Evolutionary conservation across 2,113 vertebrate species (phyloP), one percentile per base, ranked within the genome.

Genomic region (Climacteris rufus): DNA sequence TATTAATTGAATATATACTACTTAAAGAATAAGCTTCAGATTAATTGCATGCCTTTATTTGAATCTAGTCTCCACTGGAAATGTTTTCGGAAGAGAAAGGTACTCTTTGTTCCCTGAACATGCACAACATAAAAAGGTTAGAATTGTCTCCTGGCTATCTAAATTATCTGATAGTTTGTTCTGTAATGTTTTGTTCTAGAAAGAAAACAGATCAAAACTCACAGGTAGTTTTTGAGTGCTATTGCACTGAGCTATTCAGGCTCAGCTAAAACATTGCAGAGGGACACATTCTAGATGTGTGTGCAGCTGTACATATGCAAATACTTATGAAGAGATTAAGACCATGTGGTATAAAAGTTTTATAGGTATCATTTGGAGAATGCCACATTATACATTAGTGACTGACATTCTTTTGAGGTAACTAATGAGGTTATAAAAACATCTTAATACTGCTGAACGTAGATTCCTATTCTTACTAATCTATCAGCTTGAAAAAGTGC

Each of bases 381-480:
- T 8, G 9, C 39, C 71, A 83, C 53, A 75, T 68, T 68, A 87
- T 52, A 35, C 81, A 75, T 80, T 65, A 90, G 50, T 65, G 68
- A 66, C 31, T 22, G 56, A 81, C 65, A 39, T 78, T 93, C 72
- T 89, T 95, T 52, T 66, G 42, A 94, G 63, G 45, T 66, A 88
- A 93, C 42, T 86, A 90, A 94, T 1, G 13, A 94, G 79, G 75
- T 42, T 80, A 24, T 80, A 95, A 89, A 93, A 96, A 90, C 37
- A 70, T 80, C 83, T 81, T 75, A 78, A 89, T 91, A 75, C 53
- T 56, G 44, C 64, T 52, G 35, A 83, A 83, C 83, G 31, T 11
- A 68, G 27, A 68, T 25, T 84, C 44, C 69, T 75, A 87, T 56
- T 92, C 52, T 24, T 59, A 35, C 39, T 54, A 57, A 86, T 1